phyloP scores from a whole-genome alignment of 2,797 vertebrate species.

The Lithobates pipiens region DNA sequence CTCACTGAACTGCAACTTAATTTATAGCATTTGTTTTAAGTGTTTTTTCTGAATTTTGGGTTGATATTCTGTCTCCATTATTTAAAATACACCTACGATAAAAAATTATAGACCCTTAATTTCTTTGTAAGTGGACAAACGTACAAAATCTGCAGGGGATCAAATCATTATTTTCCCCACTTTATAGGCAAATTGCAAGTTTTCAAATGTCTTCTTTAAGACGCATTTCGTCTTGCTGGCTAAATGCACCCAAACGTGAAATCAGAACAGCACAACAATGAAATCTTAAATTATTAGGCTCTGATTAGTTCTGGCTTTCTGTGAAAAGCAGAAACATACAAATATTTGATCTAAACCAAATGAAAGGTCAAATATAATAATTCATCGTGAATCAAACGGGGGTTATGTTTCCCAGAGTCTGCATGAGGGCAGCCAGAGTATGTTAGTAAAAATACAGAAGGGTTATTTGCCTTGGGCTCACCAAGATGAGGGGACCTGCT shows the following conservation, averaged over 20 bases:
- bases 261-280: neutral
- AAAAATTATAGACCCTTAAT: too few species aligned
- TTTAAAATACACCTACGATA: too few species aligned
- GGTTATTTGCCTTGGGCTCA: neutral
- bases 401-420: neutral
- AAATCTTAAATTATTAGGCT: constrained; percentile 7
- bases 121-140: too few species aligned
- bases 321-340: constrained; percentile 14
- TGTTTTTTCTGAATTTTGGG: too few species aligned
- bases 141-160: too few species aligned
- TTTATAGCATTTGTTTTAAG: too few species aligned
- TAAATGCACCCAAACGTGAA: constrained; percentile 4
- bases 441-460: neutral
- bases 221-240: neutral
- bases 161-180: too few species aligned
- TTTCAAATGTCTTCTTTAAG: neutral
- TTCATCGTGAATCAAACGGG: neutral
- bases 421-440: neutral
- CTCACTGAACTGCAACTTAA: too few species aligned
- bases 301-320: neutral
- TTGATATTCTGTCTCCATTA: too few species aligned
- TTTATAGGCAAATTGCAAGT: neutral
- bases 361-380: constrained; percentile 14
- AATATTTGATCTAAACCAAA: constrained; percentile 17
- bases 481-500: neutral